A percentile compares a stretch with the other conserved stretches of the same genome.
Conservation (phyloP, 2,888 invertebrate genomes). For the Acrocera orbiculus region DNA sequence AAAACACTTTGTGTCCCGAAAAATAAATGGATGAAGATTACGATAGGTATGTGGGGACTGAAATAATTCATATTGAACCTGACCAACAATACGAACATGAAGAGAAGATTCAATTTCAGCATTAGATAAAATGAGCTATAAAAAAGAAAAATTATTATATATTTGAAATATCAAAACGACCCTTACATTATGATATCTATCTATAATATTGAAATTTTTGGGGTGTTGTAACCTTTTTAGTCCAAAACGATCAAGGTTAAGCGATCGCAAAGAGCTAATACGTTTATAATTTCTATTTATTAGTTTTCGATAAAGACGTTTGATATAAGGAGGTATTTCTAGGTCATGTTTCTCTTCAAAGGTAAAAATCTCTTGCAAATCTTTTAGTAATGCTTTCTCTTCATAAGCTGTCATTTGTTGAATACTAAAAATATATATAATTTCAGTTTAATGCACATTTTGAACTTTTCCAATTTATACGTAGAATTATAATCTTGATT, state of each 20-base stretch:
- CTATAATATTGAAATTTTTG: constrained; percentile 19
- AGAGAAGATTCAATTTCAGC: constrained; percentile 18
- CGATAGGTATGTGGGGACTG: constrained; percentile 54
- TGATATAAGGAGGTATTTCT: constrained; percentile 22
- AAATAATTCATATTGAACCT: constrained; percentile 36
- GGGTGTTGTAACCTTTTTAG: constrained; percentile 5
- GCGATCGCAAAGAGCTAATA: constrained; percentile 35
- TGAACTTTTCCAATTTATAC: too few relatives aligned
- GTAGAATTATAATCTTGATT: constrained; percentile 4
- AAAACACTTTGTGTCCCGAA: constrained; percentile 44
- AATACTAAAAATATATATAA: constrained; percentile 17
- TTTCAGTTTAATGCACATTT: too few relatives aligned
- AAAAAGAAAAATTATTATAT: too few relatives aligned
- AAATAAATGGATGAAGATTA: constrained; percentile 66
- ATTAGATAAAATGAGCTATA: too few relatives aligned
- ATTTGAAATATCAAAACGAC: not conserved
- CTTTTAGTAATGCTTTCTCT: constrained; percentile 22
- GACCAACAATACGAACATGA: constrained; percentile 36
- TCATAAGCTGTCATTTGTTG: constrained; percentile 24
- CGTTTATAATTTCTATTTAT: constrained; percentile 38
- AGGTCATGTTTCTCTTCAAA: constrained; percentile 17
- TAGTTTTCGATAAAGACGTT: constrained; percentile 40
- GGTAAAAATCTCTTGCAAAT: constrained; percentile 20
- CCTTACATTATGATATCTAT: constrained; percentile 21
- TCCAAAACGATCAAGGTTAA: constrained; percentile 37